phyloP scores from a whole-genome alignment of 2,888 invertebrate species.

The Bimastos eiseni region DNA sequence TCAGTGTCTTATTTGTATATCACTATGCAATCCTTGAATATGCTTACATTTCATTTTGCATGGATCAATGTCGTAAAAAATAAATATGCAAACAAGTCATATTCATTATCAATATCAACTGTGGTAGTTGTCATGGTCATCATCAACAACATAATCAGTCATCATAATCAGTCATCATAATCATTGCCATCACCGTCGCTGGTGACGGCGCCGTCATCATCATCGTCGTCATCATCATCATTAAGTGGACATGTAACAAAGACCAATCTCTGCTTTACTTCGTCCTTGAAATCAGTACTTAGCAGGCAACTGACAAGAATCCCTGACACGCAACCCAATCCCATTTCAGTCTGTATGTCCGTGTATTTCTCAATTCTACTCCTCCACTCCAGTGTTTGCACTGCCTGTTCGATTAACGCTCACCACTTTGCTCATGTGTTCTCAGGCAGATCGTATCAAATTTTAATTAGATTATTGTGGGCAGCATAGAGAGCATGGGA shows the following conservation, averaged over 20 bases:
- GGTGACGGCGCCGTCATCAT: not conserved
- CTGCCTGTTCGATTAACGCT: not conserved
- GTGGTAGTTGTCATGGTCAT: not conserved
- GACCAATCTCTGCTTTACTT: not conserved
- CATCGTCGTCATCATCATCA: not conserved
- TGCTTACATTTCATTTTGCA: not conserved
- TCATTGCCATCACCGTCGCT: not conserved
- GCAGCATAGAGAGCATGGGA: not conserved
- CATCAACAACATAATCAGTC: not conserved
- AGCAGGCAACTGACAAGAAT: not conserved
- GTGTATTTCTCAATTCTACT: not conserved
- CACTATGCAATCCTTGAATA: not conserved
- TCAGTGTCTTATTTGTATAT: not conserved
- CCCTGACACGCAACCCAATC: not conserved
- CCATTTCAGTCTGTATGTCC: not conserved
- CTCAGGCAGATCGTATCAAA: not conserved
- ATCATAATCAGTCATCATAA: not conserved
- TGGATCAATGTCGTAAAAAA: not conserved
- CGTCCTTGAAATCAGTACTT: too few relatives aligned
- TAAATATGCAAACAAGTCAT: too few relatives aligned
- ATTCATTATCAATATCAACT: not conserved
- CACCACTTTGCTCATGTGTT: not conserved
- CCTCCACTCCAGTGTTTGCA: not conserved
- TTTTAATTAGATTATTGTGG: constrained; percentile 5
- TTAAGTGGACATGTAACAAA: not conserved